Conservation (phyloP, 2,113 vertebrate species). For the Ramphastos sulfuratus region DNA sequence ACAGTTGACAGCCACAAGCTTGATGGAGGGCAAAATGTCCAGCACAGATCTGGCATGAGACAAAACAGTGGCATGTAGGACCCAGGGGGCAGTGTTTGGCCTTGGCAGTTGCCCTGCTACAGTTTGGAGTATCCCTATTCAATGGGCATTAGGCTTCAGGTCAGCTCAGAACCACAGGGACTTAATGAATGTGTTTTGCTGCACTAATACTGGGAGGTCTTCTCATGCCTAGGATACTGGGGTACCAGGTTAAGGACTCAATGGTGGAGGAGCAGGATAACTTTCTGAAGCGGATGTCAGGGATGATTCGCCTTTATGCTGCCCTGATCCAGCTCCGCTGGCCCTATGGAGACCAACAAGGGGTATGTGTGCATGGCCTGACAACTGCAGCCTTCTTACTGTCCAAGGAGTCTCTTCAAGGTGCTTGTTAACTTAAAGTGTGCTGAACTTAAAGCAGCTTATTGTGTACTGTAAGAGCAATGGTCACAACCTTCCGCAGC, state of each 20-base stretch:
- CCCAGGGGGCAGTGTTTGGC: not conserved
- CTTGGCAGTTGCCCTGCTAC: not conserved
- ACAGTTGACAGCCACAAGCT: not conserved
- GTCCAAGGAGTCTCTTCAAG: not conserved
- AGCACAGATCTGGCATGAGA: not conserved
- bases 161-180: not conserved
- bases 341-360: constrained; percentile 84
- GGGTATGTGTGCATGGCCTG: constrained; percentile 65
- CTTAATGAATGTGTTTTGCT: not conserved
- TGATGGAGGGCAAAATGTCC: not conserved
- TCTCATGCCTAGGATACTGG: constrained; percentile 79
- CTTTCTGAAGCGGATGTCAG: constrained; percentile 96
- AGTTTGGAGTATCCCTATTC: not conserved
- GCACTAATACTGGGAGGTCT: not conserved
- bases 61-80: not conserved
- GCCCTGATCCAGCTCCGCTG: constrained; percentile 89
- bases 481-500: not conserved
- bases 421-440: not conserved
- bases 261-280: constrained; percentile 89
- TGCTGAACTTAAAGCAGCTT: not conserved
- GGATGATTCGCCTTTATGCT: constrained; percentile 95
- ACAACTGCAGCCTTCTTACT: not conserved
- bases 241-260: constrained; percentile 86
- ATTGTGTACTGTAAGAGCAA: not conserved
- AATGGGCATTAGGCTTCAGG: not conserved